Evolutionary conservation across 2,113 vertebrate genomes (phyloP).

Genomic region (Tricholaema leucomelas): DNA sequence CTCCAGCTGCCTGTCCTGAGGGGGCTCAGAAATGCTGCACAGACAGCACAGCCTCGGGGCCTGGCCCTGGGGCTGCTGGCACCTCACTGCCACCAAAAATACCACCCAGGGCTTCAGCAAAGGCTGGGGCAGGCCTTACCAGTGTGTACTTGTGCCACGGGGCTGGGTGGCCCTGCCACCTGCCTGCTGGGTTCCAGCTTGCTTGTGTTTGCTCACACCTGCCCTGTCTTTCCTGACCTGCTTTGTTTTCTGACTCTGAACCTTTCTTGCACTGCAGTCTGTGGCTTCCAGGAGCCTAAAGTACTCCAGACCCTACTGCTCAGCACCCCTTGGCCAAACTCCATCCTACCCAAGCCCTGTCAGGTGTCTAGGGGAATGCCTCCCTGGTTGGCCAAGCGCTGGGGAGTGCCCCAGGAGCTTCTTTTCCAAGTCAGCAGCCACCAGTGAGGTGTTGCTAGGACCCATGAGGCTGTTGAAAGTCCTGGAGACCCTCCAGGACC

Average conservation of each 20-base stretch:
- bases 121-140: not conserved
- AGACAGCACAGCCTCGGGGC: not conserved
- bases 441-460: not conserved
- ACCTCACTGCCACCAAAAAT: not conserved
- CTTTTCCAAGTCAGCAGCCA: not conserved
- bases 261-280: not conserved
- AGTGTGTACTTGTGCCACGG: fast-evolving
- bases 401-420: fast-evolving
- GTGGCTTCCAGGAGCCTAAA: conserved; percentile 58
- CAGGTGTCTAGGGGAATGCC: not conserved
- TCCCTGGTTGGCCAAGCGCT: not conserved
- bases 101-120: not conserved
- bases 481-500: fast-evolving
- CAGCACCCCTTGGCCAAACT: not conserved
- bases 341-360: not conserved
- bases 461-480: not conserved
- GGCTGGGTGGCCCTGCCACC: not conserved
- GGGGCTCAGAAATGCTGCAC: not conserved
- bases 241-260: conserved; percentile 19
- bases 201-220: conserved; percentile 12
- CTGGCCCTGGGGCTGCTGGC: not conserved
- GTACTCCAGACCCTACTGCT: not conserved
- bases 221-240: conserved; percentile 11
- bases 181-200: not conserved
- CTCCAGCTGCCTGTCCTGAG: not conserved